These are phyloP conservation scores for Campoplex capitator DNA, from an alignment of 2,888 invertebrate genomes.

Conservation along the genomic window DNA sequence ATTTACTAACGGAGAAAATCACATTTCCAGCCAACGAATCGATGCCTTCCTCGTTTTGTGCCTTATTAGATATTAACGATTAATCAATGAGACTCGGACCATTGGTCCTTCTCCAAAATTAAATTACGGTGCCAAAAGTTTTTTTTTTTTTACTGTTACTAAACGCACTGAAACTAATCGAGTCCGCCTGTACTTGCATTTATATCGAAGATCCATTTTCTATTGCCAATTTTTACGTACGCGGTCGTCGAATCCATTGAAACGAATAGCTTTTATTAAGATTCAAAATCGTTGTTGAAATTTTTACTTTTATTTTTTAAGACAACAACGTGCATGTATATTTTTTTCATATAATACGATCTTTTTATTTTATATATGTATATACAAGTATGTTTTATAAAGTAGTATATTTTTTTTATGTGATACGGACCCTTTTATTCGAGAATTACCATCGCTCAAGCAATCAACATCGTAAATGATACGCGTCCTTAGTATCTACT, in stretches of 20 bases:
- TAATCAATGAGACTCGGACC: conserved; percentile 28
- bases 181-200: conserved; percentile 24
- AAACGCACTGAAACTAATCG: conserved; percentile 11
- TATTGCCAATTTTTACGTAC: conserved; percentile 18
- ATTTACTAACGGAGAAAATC: conserved; percentile 12
- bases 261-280: background rate
- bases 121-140: conserved; percentile 56
- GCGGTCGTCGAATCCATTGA: conserved; percentile 9
- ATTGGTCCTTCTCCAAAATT: conserved; percentile 29
- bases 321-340: conserved; percentile 40
- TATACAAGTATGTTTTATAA: conserved; percentile 49
- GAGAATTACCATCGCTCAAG: conserved; percentile 12
- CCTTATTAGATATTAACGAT: conserved; percentile 51
- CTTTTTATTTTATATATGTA: conserved; percentile 53
- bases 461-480: conserved; percentile 19
- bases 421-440: conserved; percentile 18
- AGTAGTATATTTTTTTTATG: conserved; percentile 40
- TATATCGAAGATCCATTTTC: conserved; percentile 16
- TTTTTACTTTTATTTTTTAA: background rate
- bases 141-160: background rate
- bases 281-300: conserved; percentile 7
- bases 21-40: conserved; percentile 24
- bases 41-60: conserved; percentile 38
- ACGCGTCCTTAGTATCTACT: conserved; percentile 37
- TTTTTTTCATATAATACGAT: conserved; percentile 34